Base-by-base conservation (phyloP, 1,140 invertebrate species). In the Drepana arcuata region DNA sequence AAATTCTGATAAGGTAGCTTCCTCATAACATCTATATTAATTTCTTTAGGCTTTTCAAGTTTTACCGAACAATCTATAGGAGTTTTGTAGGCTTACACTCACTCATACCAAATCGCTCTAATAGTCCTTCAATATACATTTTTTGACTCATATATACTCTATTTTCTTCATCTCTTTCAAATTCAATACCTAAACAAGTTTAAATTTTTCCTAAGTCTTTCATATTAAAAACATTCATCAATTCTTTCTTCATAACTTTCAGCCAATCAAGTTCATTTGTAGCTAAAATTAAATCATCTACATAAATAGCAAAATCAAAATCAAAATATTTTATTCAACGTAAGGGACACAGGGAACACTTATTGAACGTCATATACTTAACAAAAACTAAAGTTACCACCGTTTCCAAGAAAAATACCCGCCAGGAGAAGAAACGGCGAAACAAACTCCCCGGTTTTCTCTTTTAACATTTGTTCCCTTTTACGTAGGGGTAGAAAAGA, bases 301-400 rank as follows among this genome's bases (percentile, higher is more conserved):
- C 46, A 40, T 54, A 46, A n/a, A 54, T 46, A 27, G 30, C 39
- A 34, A 54, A n/a, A n/a, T n/a, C n/a, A n/a, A n/a, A n/a, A n/a
- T n/a, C n/a, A n/a, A n/a, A n/a, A n/a, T n/a, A n/a, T n/a, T n/a
- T n/a, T n/a, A n/a, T n/a, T n/a, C n/a, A n/a, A n/a, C n/a, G n/a
- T n/a, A n/a, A n/a, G n/a, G n/a, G n/a, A n/a, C n/a, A n/a, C n/a
- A n/a, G n/a, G n/a, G n/a, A n/a, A n/a, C n/a, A n/a, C n/a, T n/a
- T n/a, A n/a, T n/a, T n/a, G n/a, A n/a, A n/a, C n/a, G n/a, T n/a
- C n/a, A n/a, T n/a, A n/a, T n/a, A n/a, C n/a, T n/a, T n/a, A n/a
- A n/a, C n/a, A n/a, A n/a, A n/a, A n/a, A n/a, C n/a, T n/a, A n/a
- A n/a, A n/a, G n/a, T n/a, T n/a, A n/a, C n/a, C n/a, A n/a, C n/a